Percentiles rank a stretch among this genome's conserved stretches.
Conservation (phyloP, 2,797 vertebrate genomes). For the Rhodeus uyekii region DNA sequence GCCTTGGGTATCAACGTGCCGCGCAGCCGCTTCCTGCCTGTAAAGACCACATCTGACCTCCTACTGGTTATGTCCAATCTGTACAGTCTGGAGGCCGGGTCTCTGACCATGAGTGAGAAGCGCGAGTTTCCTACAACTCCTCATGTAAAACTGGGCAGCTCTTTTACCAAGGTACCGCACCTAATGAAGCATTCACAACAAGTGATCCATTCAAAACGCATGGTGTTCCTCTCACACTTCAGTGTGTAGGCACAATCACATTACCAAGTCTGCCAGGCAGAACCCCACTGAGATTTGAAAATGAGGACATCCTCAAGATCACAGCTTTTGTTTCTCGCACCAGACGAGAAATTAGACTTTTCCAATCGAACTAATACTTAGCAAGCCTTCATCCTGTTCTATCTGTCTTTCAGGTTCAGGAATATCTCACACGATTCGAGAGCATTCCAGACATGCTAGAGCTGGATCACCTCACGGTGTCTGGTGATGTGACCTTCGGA, state of each 20-base stretch:
- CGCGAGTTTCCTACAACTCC: constrained; percentile 96
- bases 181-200: neutral
- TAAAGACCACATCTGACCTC: constrained; percentile 97
- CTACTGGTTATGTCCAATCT: constrained; percentile 98
- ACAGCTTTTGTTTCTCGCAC: neutral
- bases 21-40: constrained; percentile 95
- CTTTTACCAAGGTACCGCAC: constrained; percentile 91
- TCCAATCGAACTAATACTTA: neutral
- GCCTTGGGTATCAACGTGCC: constrained; percentile 97
- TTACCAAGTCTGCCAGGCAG: neutral
- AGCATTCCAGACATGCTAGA: constrained; percentile 99
- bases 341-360: too few relatives aligned
- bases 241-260: neutral
- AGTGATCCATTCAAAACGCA: neutral
- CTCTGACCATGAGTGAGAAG: constrained; percentile 94
- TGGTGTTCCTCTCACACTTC: neutral
- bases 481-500: constrained; percentile 97
- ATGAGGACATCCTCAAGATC: neutral
- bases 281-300: neutral
- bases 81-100: constrained; percentile 95
- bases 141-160: constrained; percentile 96
- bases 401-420: constrained; percentile 84
- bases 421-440: constrained; percentile 93
- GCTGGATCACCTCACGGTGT: constrained; percentile 97
- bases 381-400: neutral